Percentiles rank a stretch among this genome's conserved stretches.
Evolutionary conservation across 1,140 invertebrate species (phyloP).

Genomic region (Drosophila santomea): DNA sequence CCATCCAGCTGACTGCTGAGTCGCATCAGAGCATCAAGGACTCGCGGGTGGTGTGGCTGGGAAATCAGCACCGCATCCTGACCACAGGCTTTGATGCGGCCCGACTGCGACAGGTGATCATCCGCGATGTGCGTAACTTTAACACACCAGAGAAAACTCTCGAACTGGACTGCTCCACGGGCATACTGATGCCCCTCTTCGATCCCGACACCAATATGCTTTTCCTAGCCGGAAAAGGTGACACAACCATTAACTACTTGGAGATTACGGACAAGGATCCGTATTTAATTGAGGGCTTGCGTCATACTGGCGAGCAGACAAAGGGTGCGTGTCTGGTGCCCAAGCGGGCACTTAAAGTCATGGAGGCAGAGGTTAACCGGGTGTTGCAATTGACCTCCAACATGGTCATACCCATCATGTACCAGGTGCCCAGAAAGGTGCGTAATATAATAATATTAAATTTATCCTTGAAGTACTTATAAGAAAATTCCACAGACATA

Average conservation of each 20-base stretch:
- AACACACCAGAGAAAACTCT: slow-evolving; percentile 91
- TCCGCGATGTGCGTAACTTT: slow-evolving; percentile 94
- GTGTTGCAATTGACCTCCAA: slow-evolving; percentile 93
- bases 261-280: slow-evolving; percentile 94
- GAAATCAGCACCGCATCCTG: slow-evolving; percentile 91
- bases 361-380: slow-evolving; percentile 97
- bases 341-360: slow-evolving; percentile 95
- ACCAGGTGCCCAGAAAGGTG: slow-evolving; percentile 95
- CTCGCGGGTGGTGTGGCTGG: slow-evolving; percentile 95
- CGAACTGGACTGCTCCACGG: slow-evolving; percentile 95
- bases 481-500: slow-evolving; percentile 88
- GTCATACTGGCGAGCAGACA: slow-evolving; percentile 91
- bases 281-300: slow-evolving; percentile 91
- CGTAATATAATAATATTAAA: slow-evolving; percentile 15
- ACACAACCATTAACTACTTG: slow-evolving; percentile 94
- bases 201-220: slow-evolving; percentile 97
- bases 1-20: slow-evolving; percentile 88
- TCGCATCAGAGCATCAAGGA: slow-evolving; percentile 96
- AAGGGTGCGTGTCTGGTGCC: slow-evolving; percentile 96
- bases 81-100: slow-evolving; percentile 92
- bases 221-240: slow-evolving; percentile 96
- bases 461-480: not conserved
- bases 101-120: slow-evolving; percentile 92
- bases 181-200: slow-evolving; percentile 94
- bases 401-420: slow-evolving; percentile 95